Base-by-base conservation (phyloP, 1,140 invertebrate species). In the Apis laboriosa region DNA sequence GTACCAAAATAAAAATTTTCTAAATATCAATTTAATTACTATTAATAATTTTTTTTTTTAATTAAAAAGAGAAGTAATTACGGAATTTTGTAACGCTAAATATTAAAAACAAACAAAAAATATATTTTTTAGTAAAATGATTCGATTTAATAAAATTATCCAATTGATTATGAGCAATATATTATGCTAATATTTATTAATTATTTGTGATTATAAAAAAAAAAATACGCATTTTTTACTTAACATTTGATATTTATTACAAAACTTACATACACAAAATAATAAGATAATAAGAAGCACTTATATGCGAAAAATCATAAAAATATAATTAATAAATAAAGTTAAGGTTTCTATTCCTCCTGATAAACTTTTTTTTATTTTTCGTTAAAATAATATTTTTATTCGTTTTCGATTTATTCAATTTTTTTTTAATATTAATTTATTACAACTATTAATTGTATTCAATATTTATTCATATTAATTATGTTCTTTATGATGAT, bases 161-260 rank as follows among this genome's bases (percentile, higher is more conserved):
- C 3, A 9, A 71, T 28, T 34, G 28, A 72, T 72, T 56, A 55
- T 55, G 70, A 56, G 51, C 70, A 24, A 75, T 61, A 43, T 56
- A 21, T 15, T 17, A 34, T 15, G 13, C 12, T 5, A 9, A 19
- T 60, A 75, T 43, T 43, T 61, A 61, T 75, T 8, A 4, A 9
- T 75, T 43, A 43, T 56, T 9, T 77, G 53, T 53, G 13, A 3
- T 70, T 51, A 24, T n/a, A 24, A 21, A 61, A 11, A 61, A 17
- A n/a, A 58, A 11, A 17, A 1, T 53, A 13, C 24, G 13, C 58
- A 71, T 71, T 82, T 77, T 51, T 77, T n/a, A 60, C 4, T 70
- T 63, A 28, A 60, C 19, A 70, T 77, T 68, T 63, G 21, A 56
- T 34, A 86, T 66, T 78, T 83, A 86, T 71, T 83, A 85, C 55